Evolutionary conservation across 1,140 invertebrate genomes (phyloP).

Genomic region (Solenopsis fugax): DNA sequence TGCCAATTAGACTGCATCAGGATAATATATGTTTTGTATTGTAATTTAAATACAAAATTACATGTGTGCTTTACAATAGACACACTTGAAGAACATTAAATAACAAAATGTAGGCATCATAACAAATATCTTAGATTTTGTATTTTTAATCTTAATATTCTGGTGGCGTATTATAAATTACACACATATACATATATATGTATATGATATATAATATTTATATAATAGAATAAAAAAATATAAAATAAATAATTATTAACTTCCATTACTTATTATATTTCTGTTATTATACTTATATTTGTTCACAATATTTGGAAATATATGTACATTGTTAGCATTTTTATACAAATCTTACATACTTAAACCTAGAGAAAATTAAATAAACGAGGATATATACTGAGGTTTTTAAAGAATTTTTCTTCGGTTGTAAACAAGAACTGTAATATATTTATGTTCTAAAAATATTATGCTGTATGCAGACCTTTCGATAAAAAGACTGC

Average conservation of each 20-base stretch:
- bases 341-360: slow-evolving; percentile 24
- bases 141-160: slow-evolving; percentile 12
- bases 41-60: slow-evolving; percentile 66
- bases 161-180: not conserved
- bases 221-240: slow-evolving; percentile 17
- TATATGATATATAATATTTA: slow-evolving; percentile 6
- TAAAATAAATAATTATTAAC: slow-evolving; percentile 4
- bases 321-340: slow-evolving; percentile 33
- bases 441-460: not conserved
- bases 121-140: slow-evolving; percentile 35
- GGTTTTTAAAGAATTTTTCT: not conserved
- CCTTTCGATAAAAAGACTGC: slow-evolving; percentile 13
- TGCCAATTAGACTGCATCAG: not conserved
- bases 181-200: not conserved
- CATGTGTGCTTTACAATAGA: slow-evolving; percentile 55
- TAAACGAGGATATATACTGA: not conserved
- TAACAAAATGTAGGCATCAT: slow-evolving; percentile 35
- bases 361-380: not conserved
- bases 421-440: not conserved
- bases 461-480: not conserved
- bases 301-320: slow-evolving; percentile 1
- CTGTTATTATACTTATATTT: not conserved
- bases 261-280: slow-evolving; percentile 14
- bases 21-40: slow-evolving; percentile 55
- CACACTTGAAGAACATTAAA: slow-evolving; percentile 42